Conservation (phyloP, 2,888 invertebrate species). For the Aphodius granarius region DNA sequence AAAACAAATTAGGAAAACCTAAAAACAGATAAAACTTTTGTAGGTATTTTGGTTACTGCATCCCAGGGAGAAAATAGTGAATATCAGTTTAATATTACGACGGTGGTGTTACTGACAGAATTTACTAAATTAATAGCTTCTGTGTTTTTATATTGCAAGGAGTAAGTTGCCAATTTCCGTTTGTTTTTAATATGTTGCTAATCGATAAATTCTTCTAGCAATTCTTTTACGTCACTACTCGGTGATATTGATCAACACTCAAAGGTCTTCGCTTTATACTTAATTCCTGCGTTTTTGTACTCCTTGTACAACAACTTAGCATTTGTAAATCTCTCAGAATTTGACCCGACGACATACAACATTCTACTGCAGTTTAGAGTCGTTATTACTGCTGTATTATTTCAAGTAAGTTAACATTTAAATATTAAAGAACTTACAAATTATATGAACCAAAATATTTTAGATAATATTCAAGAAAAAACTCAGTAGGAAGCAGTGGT, state of each 20-base stretch:
- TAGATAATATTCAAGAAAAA: slow-evolving; percentile 86
- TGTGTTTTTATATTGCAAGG: slow-evolving; percentile 67
- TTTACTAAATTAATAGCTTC: slow-evolving; percentile 80
- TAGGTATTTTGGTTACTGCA: slow-evolving; percentile 89
- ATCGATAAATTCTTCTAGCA: slow-evolving; percentile 58
- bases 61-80: slow-evolving; percentile 79
- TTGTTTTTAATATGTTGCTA: background rate
- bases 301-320: slow-evolving; percentile 94
- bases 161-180: slow-evolving; percentile 56
- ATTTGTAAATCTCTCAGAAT: slow-evolving; percentile 85
- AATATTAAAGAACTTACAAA: slow-evolving; percentile 10
- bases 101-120: slow-evolving; percentile 88
- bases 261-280: slow-evolving; percentile 75
- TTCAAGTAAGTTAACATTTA: slow-evolving; percentile 68
- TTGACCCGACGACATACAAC: slow-evolving; percentile 95
- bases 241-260: slow-evolving; percentile 62
- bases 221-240: slow-evolving; percentile 59
- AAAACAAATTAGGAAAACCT: slow-evolving; percentile 7
- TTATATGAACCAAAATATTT: slow-evolving; percentile 46
- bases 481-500: slow-evolving; percentile 81
- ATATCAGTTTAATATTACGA: slow-evolving; percentile 85
- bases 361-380: slow-evolving; percentile 87
- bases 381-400: slow-evolving; percentile 88
- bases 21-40: slow-evolving; percentile 41
- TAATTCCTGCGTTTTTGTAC: slow-evolving; percentile 88